phyloP scores from a whole-genome alignment of 1,140 invertebrate species.

The Helicoverpa zea region DNA sequence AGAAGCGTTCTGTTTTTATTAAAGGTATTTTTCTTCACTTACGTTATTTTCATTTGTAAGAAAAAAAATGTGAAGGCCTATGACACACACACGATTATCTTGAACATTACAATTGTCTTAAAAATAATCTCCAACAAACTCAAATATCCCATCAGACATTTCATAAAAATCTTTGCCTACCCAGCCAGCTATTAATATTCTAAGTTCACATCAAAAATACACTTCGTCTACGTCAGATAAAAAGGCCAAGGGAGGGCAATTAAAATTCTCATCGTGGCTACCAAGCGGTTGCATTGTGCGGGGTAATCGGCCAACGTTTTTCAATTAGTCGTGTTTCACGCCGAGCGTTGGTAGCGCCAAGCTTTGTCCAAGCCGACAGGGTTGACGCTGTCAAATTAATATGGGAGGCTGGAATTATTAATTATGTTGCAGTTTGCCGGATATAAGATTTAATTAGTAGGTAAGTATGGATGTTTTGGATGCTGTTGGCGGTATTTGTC shows the following conservation, averaged over 20 bases:
- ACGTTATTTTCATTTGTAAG: no score
- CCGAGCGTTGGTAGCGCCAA: conserved; percentile 29
- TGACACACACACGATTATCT: no score
- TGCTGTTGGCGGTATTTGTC: conserved; percentile 7
- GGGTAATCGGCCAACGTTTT: conserved; percentile 49
- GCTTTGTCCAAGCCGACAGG: conserved; percentile 44
- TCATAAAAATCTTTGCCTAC: neutral
- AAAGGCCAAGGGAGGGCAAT: conserved; percentile 51
- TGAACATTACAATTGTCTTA: no score
- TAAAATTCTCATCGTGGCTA: conserved; percentile 53
- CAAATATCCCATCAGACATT: neutral
- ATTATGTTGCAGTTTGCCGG: conserved; percentile 5
- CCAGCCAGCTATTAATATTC: conserved; percentile 2
- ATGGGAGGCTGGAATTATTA: conserved; percentile 26
- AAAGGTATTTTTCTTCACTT: no score
- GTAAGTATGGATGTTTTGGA: conserved; percentile 6
- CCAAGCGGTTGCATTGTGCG: conserved; percentile 42
- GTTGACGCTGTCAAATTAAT: conserved; percentile 43
- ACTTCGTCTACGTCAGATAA: conserved; percentile 13
- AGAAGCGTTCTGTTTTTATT: no score
- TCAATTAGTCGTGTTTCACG: conserved; percentile 56
- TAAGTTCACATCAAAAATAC: conserved; percentile 7
- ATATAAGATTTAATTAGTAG: conserved; percentile 26
- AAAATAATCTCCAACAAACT: no score
- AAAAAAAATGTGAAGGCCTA: no score